Conservation (phyloP, 2,888 invertebrate species). For the Drosophila colorata region DNA sequence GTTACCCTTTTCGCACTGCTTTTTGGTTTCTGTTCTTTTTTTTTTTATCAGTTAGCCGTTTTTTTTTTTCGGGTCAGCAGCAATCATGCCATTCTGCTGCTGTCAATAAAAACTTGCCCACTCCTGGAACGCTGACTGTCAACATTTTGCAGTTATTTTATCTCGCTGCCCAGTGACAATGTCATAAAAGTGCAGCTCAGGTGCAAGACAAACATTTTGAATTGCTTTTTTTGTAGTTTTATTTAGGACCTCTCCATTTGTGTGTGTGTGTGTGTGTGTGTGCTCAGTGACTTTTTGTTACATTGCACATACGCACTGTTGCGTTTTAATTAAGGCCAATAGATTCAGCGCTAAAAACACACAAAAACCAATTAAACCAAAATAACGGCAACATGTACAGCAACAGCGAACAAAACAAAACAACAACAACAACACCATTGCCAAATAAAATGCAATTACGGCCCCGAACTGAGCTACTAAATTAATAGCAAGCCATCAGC, state of each 20-base stretch:
- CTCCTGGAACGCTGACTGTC: constrained; percentile 50
- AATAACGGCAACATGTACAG: constrained; percentile 43
- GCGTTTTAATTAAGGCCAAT: constrained; percentile 76
- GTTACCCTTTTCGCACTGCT: constrained; percentile 33
- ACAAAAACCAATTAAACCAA: constrained; percentile 77
- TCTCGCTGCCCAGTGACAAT: constrained; percentile 51
- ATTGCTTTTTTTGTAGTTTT: constrained; percentile 43
- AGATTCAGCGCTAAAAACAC: constrained; percentile 65
- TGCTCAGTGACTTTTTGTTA: constrained; percentile 71
- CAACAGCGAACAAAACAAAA: constrained; percentile 1
- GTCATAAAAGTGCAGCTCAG: constrained; percentile 62
- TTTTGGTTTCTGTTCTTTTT: constrained; percentile 1
- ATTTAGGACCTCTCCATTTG: constrained; percentile 27
- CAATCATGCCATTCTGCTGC: constrained; percentile 72
- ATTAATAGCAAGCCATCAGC: constrained; percentile 68
- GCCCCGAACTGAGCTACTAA: constrained; percentile 59
- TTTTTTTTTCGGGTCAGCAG: constrained; percentile 49
- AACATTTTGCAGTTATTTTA: constrained; percentile 78
- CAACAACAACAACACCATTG: constrained; percentile 9
- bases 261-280: constrained; percentile 14
- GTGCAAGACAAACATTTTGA: constrained; percentile 61
- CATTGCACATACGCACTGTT: constrained; percentile 73
- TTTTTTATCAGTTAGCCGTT: constrained; percentile 36
- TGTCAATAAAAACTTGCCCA: constrained; percentile 70
- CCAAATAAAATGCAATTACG: constrained; percentile 77